phyloP scores from a whole-genome alignment of 2,113 vertebrate species.

The Grammomys dolichurus region DNA sequence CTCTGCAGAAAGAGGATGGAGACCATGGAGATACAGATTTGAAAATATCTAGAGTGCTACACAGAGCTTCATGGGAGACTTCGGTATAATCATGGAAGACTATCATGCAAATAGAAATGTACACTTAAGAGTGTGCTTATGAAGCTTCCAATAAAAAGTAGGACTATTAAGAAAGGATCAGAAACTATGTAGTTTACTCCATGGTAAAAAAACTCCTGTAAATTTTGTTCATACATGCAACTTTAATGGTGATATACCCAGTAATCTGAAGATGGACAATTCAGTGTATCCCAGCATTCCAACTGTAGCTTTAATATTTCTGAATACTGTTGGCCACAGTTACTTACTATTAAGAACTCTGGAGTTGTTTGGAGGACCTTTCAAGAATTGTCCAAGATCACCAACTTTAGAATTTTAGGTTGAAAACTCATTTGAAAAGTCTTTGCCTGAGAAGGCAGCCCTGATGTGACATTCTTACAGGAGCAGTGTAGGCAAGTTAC shows the following conservation, averaged over 20 bases:
- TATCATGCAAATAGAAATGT: too few species aligned
- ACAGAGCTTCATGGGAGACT: too few species aligned
- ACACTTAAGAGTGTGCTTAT: not conserved
- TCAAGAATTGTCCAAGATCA: not conserved
- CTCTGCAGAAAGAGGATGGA: too few species aligned
- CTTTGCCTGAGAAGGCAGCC: not conserved
- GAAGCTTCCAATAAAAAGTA: too few species aligned
- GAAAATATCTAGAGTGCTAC: not conserved
- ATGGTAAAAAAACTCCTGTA: too few species aligned
- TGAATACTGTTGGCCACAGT: not conserved
- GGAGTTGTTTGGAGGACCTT: too few species aligned
- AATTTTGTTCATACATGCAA: not conserved
- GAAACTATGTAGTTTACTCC: not conserved
- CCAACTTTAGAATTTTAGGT: not conserved
- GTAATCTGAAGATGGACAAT: not conserved
- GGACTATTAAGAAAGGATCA: not conserved
- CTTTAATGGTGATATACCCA: not conserved
- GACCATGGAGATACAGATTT: not conserved
- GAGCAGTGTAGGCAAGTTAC: not conserved
- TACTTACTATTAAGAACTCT: not conserved
- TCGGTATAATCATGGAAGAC: not conserved
- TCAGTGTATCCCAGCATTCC: not conserved
- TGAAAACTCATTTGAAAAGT: not conserved
- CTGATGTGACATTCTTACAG: not conserved
- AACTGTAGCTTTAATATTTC: not conserved